Evolutionary conservation across 2,113 vertebrate genomes (phyloP).

Genomic region (Loxodonta africana): DNA sequence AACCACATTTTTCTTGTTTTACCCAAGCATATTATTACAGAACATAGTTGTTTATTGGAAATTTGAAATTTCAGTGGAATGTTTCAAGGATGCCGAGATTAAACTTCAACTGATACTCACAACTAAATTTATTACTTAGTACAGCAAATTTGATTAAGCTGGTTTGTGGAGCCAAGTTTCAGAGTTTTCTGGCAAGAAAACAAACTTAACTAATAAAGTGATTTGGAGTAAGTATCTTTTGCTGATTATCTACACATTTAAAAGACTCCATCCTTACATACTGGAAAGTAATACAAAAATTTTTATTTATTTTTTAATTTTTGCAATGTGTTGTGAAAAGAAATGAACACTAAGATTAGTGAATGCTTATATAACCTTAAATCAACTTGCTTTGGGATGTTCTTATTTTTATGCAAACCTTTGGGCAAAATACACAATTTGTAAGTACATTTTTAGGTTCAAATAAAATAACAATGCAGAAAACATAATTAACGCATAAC

Average conservation of each 20-base stretch:
- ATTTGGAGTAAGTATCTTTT: slow-evolving; percentile 60
- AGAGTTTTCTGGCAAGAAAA: slow-evolving; percentile 71
- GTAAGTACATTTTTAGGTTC: neutral
- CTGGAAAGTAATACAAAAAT: neutral
- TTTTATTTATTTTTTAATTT: neutral
- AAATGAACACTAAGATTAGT: neutral
- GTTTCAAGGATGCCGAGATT: slow-evolving; percentile 83
- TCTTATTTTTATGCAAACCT: neutral
- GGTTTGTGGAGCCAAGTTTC: slow-evolving; percentile 47
- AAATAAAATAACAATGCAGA: neutral
- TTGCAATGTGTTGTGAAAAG: neutral
- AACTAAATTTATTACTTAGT: slow-evolving; percentile 83
- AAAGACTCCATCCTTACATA: neutral
- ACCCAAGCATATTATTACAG: neutral
- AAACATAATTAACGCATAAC: neutral
- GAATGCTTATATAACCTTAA: neutral
- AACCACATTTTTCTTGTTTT: neutral
- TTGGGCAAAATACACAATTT: neutral
- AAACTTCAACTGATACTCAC: slow-evolving; percentile 77
- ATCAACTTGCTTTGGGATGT: neutral
- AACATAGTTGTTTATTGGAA: slow-evolving; percentile 7
- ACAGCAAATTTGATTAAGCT: slow-evolving; percentile 81
- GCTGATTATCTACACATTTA: neutral
- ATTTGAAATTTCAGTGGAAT: slow-evolving; percentile 83
- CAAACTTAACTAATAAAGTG: slow-evolving; percentile 61